These are phyloP conservation scores for Dione juno DNA, from an alignment of 2,888 invertebrate species.

Conservation along the genomic window DNA sequence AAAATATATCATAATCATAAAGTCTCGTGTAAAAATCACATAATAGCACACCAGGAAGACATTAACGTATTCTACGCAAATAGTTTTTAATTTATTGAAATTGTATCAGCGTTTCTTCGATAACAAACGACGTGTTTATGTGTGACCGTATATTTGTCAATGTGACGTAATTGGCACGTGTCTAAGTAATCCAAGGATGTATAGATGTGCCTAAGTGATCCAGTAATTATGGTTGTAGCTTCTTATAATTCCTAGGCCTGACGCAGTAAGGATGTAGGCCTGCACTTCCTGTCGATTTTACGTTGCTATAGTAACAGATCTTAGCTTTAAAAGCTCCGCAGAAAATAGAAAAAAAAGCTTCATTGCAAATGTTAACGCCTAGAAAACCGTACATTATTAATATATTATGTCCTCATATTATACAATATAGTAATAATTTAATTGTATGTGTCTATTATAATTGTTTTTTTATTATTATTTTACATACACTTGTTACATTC, in stretches of 20 bases:
- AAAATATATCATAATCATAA: slow-evolving; percentile 13
- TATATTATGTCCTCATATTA: too few relatives aligned
- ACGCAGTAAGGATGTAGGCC: background rate
- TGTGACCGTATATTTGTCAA: background rate
- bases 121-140: slow-evolving; percentile 23
- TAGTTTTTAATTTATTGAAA: slow-evolving; percentile 41
- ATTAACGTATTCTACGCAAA: slow-evolving; percentile 39
- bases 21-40: slow-evolving; percentile 32
- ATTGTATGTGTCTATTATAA: too few relatives aligned
- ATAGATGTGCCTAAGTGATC: too few relatives aligned
- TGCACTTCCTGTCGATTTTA: too few relatives aligned
- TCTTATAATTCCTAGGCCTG: background rate
- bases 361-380: background rate
- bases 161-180: background rate
- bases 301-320: too few relatives aligned
- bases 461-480: too few relatives aligned
- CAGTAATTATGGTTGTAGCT: background rate
- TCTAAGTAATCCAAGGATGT: background rate
- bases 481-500: too few relatives aligned
- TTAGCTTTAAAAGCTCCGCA: background rate
- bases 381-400: too few relatives aligned
- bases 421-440: too few relatives aligned
- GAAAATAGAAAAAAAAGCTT: background rate
- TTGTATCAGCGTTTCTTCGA: slow-evolving; percentile 29
- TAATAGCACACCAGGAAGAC: slow-evolving; percentile 41